Evolutionary conservation across 2,888 invertebrate species (phyloP).

Genomic region (Euzetes globulus): DNA sequence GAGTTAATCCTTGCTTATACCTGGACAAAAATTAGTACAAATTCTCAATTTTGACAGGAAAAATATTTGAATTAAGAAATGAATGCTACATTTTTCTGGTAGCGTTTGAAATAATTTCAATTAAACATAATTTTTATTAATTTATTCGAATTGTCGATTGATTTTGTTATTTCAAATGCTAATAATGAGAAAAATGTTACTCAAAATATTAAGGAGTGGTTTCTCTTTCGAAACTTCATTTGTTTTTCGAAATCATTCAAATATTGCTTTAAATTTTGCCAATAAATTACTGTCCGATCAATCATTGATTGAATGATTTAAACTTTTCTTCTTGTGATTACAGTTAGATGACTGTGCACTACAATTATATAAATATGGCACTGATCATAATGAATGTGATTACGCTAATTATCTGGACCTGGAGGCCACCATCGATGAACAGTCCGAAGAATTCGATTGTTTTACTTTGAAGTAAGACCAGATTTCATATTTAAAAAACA

Average conservation of each 20-base stretch:
- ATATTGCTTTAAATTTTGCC: neutral
- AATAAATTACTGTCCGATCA: conserved; percentile 28
- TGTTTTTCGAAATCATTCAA: neutral
- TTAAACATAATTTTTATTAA: too few species aligned
- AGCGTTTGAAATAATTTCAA: too few species aligned
- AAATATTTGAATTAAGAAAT: too few species aligned
- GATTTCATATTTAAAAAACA: neutral
- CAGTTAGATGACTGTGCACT: conserved; percentile 96
- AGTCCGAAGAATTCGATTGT: conserved; percentile 93
- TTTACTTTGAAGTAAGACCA: conserved; percentile 57
- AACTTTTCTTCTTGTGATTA: conserved; percentile 53
- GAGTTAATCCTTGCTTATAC: too few species aligned
- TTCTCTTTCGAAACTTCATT: neutral
- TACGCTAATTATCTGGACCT: conserved; percentile 94
- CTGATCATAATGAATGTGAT: conserved; percentile 60
- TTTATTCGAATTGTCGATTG: too few species aligned
- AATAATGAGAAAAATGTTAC: neutral
- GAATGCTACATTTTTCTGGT: too few species aligned
- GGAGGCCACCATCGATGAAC: conserved; percentile 91
- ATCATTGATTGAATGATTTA: conserved; percentile 39
- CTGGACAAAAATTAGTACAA: too few species aligned
- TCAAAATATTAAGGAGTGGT: neutral
- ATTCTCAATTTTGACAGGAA: too few species aligned
- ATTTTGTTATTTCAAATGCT: too few species aligned
- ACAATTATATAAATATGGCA: conserved; percentile 75